Base-by-base conservation (phyloP, 2,797 vertebrate genomes). In the Arrhamphus sclerolepis region DNA sequence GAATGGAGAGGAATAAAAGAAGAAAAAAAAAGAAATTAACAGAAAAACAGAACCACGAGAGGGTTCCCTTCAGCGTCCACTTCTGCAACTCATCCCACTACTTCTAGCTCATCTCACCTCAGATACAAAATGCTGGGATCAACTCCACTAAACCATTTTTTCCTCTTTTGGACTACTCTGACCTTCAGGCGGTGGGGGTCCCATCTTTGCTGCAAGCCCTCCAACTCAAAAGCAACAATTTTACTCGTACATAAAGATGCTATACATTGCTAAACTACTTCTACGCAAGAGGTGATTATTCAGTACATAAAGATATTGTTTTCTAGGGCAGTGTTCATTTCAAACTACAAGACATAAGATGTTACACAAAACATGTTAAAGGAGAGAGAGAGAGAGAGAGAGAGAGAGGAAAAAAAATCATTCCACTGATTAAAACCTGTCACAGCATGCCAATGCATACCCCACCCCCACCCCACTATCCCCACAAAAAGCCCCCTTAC, bases 171-270 rank as follows among this genome's bases (percentile, higher is more conserved):
- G 11, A 70, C 66, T 75, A 64, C 73, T 84, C 80, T 55, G 59
- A 57, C 75, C 72, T 76, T 80, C 73, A 80, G 84, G 82, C 46
- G 78, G 78, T 74, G 85, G 81, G 77, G 82, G 65, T 61, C 42
- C 76, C 74, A 84, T 89, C 82, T 47, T 42, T 28, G 70, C 80
- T 74, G 64, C 66, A 79, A 87, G 72, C 62, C 75, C 82, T 74
- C 65, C 56, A 3, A 81, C 72, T 80, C 66, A 82, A 88, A 91
- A 88, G 82, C 87, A 92, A 94, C 90, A 91, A 89, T 93, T 52
- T 92, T 94, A 96, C 93, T 94, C 87, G 77, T 95, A 94, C 93
- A 95, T 94, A 95, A 91, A 88, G 86, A 89, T 92, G 91, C 91
- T 92, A 87, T 93, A 92, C 84, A 76, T 81, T 56, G 77, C 89